Conservation (phyloP, 2,113 vertebrate species). For the Conger conger region DNA sequence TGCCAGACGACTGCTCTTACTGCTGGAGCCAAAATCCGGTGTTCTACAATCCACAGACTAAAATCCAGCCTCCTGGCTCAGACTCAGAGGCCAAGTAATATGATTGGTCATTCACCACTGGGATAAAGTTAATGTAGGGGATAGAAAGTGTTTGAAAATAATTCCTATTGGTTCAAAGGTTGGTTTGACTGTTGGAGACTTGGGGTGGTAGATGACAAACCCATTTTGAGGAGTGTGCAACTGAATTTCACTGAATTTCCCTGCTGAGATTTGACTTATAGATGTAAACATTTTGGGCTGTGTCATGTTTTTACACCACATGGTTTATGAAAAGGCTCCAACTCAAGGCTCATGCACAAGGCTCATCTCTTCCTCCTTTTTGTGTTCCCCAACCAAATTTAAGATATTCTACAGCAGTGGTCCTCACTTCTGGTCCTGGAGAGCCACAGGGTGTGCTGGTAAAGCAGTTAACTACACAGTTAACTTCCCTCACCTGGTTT, state of each 20-base stretch:
- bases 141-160: neutral
- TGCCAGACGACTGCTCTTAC: no score
- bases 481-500: no score
- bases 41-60: no score
- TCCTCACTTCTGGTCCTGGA: no score
- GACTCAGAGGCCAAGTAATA: neutral
- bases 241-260: no score
- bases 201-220: neutral
- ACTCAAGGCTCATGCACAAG: constrained; percentile 63
- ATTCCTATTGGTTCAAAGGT: neutral
- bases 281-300: neutral
- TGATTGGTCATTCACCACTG: neutral
- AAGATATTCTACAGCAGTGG: constrained; percentile 62
- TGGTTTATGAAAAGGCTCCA: constrained; percentile 60
- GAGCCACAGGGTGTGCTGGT: no score
- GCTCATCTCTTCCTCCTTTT: constrained; percentile 66
- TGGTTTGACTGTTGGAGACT: neutral
- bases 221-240: neutral
- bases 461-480: no score
- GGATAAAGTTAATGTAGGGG: neutral
- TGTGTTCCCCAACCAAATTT: constrained; percentile 71
- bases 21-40: no score
- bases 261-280: neutral
- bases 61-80: no score
- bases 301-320: constrained; percentile 55